A percentile compares a stretch with the other conserved stretches of the same genome.
Conservation (phyloP, 2,888 invertebrate genomes). For the Globia sparganii region DNA sequence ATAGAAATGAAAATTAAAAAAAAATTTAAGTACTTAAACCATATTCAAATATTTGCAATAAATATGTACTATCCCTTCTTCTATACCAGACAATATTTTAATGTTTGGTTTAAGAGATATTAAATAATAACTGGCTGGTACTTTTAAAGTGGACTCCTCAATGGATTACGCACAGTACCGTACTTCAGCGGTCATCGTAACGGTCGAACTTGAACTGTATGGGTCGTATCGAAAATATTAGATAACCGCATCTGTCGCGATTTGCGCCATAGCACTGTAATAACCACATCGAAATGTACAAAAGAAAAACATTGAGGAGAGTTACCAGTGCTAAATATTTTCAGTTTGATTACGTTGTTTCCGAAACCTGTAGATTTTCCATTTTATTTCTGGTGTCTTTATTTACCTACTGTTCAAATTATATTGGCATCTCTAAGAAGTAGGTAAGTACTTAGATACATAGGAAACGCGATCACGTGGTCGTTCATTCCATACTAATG, state of each 20-base stretch:
- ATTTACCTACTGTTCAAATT: background rate
- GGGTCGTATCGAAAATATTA: slow-evolving; percentile 1
- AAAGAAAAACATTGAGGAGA: background rate
- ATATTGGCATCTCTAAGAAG: background rate
- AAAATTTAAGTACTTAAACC: background rate
- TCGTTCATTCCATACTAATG: background rate
- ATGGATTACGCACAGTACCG: slow-evolving; percentile 31
- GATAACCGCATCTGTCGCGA: slow-evolving; percentile 14
- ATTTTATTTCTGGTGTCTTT: background rate
- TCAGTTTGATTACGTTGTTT: slow-evolving; percentile 1
- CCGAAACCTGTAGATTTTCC: background rate
- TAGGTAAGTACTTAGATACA: background rate
- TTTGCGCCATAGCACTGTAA: background rate
- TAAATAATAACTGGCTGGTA: background rate
- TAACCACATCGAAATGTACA: slow-evolving; percentile 5
- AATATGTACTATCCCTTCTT: background rate
- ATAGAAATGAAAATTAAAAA: background rate
- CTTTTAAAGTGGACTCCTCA: background rate
- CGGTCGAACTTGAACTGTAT: slow-evolving; percentile 42
- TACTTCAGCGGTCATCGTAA: slow-evolving; percentile 20
- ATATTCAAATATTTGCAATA: background rate
- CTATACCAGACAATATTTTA: background rate
- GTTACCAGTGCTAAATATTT: slow-evolving; percentile 24
- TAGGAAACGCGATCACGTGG: background rate
- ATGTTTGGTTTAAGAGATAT: background rate